Percentiles rank a stretch among this genome's conserved stretches.
Conservation (phyloP, 2,797 vertebrate species). For the Enteromius viviparus region DNA sequence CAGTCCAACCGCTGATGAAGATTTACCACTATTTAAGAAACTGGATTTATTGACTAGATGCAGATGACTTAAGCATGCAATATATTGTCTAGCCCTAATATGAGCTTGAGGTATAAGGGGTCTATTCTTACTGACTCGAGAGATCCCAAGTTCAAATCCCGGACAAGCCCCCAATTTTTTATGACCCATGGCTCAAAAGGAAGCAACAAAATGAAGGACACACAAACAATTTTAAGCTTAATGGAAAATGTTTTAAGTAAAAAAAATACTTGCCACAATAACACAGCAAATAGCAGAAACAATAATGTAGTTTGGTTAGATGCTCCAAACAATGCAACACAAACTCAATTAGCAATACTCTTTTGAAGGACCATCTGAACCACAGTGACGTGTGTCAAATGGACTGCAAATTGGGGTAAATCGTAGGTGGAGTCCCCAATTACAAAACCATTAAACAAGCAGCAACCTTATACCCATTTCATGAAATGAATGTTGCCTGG, state of each 20-base stretch:
- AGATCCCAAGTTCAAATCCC: constrained; percentile 66
- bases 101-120: constrained; percentile 17
- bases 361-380: background rate
- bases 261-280: background rate
- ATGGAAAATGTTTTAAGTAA: background rate
- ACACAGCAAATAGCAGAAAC: background rate
- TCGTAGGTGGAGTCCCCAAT: too few relatives aligned
- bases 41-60: too few relatives aligned
- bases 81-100: too few relatives aligned
- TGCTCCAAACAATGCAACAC: too few relatives aligned
- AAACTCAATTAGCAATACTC: background rate
- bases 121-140: constrained; percentile 66
- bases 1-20: too few relatives aligned
- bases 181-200: background rate
- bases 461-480: too few relatives aligned
- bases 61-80: too few relatives aligned
- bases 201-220: background rate
- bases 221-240: background rate
- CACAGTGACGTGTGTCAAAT: background rate
- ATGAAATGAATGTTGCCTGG: background rate
- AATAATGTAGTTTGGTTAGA: background rate
- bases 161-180: constrained; percentile 48
- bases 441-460: too few relatives aligned
- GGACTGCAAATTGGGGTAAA: background rate
- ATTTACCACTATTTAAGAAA: too few relatives aligned